Base-by-base conservation (phyloP, 2,113 vertebrate species). In the Notothenia coriiceps region DNA sequence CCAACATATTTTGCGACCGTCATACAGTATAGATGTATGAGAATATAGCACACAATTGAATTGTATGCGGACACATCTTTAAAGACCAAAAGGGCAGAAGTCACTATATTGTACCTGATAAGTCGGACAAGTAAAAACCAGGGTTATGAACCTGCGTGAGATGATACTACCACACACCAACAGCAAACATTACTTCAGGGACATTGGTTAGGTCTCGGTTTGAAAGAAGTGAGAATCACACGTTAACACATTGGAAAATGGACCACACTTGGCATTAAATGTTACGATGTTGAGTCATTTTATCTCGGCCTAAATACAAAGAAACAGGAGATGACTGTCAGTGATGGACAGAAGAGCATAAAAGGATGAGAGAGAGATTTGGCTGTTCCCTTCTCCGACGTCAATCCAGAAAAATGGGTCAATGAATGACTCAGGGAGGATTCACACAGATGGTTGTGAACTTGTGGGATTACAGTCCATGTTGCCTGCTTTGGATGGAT, bases 321-420 rank as follows among this genome's bases (percentile, higher is more conserved):
- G 51, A 6, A 17, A 25, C 44, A 50, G 1, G 2, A 29, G n/a
- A 55, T 50, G 44, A 55, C 6, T 56, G 77, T 59, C 63, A 49
- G 68, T 1, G 22, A 25, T 40, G 20, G 22, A 70, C 35, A 56
- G 17, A 35, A 80, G 33, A 10, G 52, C 51, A 75, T 71, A 15
- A 52, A 51, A 55, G 55, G 17, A 44, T 10, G 33, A 64, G 52
- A 1, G 0, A 73, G 44, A 56, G 18, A 64, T 52, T 35, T 40
- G 60, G 29, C 63, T 63, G 50, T 72, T 46, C 43, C 35, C 43
- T 11, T 59, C 25, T 61, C 49, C 44, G 33, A 70, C 43, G 5
- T 63, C 65, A 79, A 4, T 51, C 2, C 46, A 47, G 46, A 60
- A 54, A 88, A 80, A 68, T 72, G 46, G 72, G 66, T 60, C 82